Conservation (phyloP, 1,140 invertebrate species). For the Protaetia brevitarsis region DNA sequence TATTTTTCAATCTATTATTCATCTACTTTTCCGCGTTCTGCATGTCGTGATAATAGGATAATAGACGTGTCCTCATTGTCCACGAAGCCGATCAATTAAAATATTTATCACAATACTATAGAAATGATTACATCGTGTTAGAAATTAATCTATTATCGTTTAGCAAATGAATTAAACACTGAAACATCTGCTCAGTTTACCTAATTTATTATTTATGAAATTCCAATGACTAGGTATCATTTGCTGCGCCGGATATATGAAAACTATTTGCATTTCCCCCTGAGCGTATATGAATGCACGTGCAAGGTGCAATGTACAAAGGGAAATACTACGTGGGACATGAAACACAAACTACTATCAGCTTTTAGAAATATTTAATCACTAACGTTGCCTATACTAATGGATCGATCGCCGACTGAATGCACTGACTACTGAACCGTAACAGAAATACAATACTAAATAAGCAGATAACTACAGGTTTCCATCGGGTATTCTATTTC, state of each 20-base stretch:
- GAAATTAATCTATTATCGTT: not conserved
- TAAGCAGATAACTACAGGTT: conserved; percentile 19
- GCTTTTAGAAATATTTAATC: not conserved
- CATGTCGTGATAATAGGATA: too few species aligned
- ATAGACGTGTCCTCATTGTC: too few species aligned
- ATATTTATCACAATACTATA: conserved; percentile 1
- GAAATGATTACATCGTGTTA: not conserved
- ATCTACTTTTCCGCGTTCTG: too few species aligned
- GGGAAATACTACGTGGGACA: not conserved
- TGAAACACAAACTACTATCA: not conserved
- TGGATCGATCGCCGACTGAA: conserved; percentile 10
- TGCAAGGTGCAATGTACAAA: not conserved
- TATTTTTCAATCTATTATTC: too few species aligned
- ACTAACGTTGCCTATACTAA: not conserved
- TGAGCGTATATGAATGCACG: not conserved
- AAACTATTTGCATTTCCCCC: not conserved
- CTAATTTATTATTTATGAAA: not conserved
- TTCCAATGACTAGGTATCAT: not conserved
- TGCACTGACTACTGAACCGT: conserved; percentile 11
- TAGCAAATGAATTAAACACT: not conserved
- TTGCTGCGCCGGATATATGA: not conserved
- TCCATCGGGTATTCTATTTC: conserved; percentile 19
- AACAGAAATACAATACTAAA: conserved; percentile 22
- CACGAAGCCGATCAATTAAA: too few species aligned
- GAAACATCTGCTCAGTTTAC: conserved; percentile 1